Evolutionary conservation across 37 sponge, comb jelly and placozoan genomes (phyloP).

Genomic region (Geodia barretti): DNA sequence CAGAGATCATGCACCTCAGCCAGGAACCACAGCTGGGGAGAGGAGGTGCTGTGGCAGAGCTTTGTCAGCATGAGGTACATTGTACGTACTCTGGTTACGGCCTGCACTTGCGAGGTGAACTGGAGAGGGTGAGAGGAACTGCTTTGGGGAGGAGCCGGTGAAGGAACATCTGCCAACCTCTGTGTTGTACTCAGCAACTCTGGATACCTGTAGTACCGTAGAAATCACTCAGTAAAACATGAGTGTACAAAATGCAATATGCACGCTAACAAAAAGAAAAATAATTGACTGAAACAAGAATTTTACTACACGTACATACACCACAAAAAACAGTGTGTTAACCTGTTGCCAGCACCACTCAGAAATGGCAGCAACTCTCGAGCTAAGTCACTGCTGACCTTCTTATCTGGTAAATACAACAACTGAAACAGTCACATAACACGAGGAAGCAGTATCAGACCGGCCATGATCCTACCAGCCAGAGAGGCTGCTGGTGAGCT

Average conservation of each 20-base stretch:
- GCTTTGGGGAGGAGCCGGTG: constrained; percentile 2
- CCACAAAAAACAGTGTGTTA: neutral
- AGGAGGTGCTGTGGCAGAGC: too few relatives aligned
- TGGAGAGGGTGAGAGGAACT: constrained; percentile 2
- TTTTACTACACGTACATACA: neutral
- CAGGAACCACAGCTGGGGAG: neutral
- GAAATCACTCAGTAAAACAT: too few relatives aligned
- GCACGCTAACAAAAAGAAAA: too few relatives aligned
- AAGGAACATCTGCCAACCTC: too few relatives aligned
- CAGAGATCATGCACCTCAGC: neutral
- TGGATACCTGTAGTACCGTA: neutral
- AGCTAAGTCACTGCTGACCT: neutral
- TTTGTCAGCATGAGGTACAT: too few relatives aligned
- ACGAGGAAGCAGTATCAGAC: neutral
- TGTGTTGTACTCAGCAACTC: neutral
- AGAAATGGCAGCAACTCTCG: neutral
- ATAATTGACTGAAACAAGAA: too few relatives aligned
- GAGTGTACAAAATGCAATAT: too few relatives aligned
- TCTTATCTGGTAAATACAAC: neutral
- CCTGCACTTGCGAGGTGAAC: too few relatives aligned
- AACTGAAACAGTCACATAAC: too few relatives aligned
- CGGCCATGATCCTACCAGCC: neutral
- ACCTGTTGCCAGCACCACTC: neutral
- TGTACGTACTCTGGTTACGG: too few relatives aligned
- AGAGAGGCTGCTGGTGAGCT: neutral